Conservation (phyloP, 1,140 invertebrate genomes). For the Pogonomyrmex californicus region DNA sequence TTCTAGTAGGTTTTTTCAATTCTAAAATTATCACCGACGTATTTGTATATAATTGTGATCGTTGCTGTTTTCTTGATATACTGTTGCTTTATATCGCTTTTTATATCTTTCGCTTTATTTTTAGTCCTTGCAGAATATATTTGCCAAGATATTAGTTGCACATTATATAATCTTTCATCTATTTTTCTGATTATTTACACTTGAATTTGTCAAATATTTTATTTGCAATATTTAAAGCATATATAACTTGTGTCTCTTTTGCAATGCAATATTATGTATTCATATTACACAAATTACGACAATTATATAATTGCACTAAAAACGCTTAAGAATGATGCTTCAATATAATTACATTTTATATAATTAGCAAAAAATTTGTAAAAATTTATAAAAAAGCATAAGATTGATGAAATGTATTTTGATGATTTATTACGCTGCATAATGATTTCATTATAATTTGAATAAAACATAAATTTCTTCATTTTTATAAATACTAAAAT, state of each 20-base stretch:
- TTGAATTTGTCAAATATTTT: neutral
- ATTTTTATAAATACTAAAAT: neutral
- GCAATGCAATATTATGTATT: neutral
- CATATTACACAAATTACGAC: slow-evolving; percentile 8
- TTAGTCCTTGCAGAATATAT: slow-evolving; percentile 11
- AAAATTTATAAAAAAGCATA: neutral
- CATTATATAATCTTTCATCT: neutral
- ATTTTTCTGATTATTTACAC: neutral
- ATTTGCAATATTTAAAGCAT: neutral
- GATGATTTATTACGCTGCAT: neutral
- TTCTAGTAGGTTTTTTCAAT: slow-evolving; percentile 90
- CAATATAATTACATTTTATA: neutral
- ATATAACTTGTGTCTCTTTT: neutral
- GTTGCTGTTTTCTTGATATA: slow-evolving; percentile 53
- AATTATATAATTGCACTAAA: slow-evolving; percentile 19
- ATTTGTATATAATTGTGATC: slow-evolving; percentile 46
- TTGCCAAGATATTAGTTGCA: neutral
- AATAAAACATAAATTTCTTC: neutral
- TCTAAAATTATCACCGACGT: slow-evolving; percentile 77
- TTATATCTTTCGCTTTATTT: slow-evolving; percentile 53
- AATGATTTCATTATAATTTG: slow-evolving; percentile 7
- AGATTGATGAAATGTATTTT: neutral
- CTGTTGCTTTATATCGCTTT: slow-evolving; percentile 32
- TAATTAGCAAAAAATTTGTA: neutral
- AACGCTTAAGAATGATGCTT: slow-evolving; percentile 25